Percentiles rank a stretch among this genome's conserved stretches.
phyloP scores from a whole-genome alignment of 2,888 invertebrate genomes.

The Hyppa rectilinea region DNA sequence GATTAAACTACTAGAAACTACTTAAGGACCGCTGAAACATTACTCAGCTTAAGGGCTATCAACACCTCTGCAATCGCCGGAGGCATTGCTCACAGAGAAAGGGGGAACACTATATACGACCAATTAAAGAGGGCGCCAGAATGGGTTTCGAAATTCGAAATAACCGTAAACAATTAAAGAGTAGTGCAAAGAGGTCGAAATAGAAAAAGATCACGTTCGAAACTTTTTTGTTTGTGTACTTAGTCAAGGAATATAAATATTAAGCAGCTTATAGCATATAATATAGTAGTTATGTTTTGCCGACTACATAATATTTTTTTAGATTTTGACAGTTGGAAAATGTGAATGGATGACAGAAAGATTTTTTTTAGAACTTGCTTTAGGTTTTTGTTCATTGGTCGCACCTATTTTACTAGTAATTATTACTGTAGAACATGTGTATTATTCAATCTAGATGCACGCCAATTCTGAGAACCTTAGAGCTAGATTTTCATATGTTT shows the following conservation, averaged over 20 bases:
- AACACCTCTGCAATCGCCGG: constrained; percentile 41
- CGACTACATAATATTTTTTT: background rate
- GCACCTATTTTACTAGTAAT: constrained; percentile 1
- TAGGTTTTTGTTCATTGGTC: background rate
- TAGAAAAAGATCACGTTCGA: constrained; percentile 7
- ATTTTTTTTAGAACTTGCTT: background rate
- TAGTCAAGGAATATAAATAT: background rate
- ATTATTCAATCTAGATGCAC: constrained; percentile 19
- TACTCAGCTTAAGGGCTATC: constrained; percentile 44
- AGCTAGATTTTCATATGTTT: constrained; percentile 15
- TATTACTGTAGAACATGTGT: constrained; percentile 4
- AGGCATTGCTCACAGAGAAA: constrained; percentile 37
- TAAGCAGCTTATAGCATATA: too few species aligned
- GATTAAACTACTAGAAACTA: constrained; percentile 35
- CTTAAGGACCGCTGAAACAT: constrained; percentile 45
- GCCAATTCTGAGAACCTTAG: constrained; percentile 6
- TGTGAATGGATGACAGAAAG: background rate
- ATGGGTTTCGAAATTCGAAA: constrained; percentile 49
- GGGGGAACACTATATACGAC: constrained; percentile 39
- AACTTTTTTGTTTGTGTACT: constrained; percentile 20
- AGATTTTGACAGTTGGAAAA: background rate
- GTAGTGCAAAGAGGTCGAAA: constrained; percentile 13
- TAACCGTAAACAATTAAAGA: constrained; percentile 31
- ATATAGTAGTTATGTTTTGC: too few species aligned
- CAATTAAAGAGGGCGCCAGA: constrained; percentile 53